Percentiles rank a stretch among this genome's conserved stretches.
phyloP scores from a whole-genome alignment of 1,140 invertebrate species.

The Lamellibrachia luymesi region DNA sequence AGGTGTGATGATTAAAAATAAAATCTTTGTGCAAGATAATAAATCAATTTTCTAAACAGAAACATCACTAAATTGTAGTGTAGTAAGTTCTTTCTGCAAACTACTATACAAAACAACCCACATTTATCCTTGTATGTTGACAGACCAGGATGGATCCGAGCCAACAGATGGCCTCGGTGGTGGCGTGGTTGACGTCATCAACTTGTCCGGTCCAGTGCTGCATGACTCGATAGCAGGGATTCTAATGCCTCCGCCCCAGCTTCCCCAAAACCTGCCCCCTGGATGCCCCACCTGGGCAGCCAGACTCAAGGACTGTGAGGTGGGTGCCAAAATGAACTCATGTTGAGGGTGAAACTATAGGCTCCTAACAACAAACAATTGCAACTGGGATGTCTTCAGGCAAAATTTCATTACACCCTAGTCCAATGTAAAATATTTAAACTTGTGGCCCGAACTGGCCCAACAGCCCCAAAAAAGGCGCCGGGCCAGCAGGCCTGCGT shows the following conservation, averaged over 20 bases:
- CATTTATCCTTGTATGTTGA: background rate
- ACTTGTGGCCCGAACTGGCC: too few relatives aligned
- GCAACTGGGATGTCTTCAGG: background rate
- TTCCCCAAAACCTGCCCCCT: conserved; percentile 29
- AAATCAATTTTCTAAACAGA: too few relatives aligned
- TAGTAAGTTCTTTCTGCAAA: background rate
- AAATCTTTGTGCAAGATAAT: too few relatives aligned
- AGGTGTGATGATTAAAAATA: too few relatives aligned
- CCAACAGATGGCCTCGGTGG: background rate
- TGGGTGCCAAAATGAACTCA: conserved; percentile 27
- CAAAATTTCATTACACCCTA: too few relatives aligned
- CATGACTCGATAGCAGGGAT: background rate
- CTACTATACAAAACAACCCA: background rate
- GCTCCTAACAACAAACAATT: background rate
- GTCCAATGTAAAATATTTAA: too few relatives aligned
- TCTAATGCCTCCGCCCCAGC: background rate
- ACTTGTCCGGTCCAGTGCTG: background rate
- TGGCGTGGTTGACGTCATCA: background rate
- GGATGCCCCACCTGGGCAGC: conserved; percentile 50
- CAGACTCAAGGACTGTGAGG: conserved; percentile 50
- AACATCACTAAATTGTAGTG: background rate
- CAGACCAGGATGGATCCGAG: background rate
- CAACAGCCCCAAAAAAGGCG: too few relatives aligned
- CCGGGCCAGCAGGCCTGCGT: too few relatives aligned
- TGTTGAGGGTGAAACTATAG: background rate